Percentiles rank a stretch among this genome's conserved stretches.
Conservation (phyloP, 2,113 vertebrate genomes). For the Megaceryle maxima region DNA sequence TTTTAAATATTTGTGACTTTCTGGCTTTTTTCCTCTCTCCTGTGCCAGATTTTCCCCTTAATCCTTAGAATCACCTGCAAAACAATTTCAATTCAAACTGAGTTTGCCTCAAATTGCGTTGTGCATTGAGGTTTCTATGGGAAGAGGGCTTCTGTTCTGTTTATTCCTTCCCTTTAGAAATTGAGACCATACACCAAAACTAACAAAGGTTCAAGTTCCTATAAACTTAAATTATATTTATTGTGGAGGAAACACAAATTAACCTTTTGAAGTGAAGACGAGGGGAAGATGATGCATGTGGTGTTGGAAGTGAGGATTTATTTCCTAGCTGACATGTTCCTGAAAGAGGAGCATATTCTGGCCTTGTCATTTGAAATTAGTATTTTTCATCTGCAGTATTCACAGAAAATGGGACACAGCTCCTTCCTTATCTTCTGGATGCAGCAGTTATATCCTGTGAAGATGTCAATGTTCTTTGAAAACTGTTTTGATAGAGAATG, state of each 20-base stretch:
- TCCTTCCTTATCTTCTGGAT: background rate
- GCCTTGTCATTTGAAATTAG: background rate
- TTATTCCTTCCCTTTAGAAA: background rate
- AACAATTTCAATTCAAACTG: too few relatives aligned
- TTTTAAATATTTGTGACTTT: background rate
- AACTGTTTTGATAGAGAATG: background rate
- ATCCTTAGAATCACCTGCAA: background rate
- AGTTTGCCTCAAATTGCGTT: background rate
- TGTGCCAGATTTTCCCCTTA: background rate
- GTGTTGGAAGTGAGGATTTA: background rate
- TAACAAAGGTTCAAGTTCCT: background rate
- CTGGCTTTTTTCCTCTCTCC: background rate
- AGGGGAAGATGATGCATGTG: background rate
- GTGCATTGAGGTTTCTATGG: background rate
- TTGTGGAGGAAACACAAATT: background rate
- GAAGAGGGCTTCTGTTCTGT: background rate
- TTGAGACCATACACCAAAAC: background rate
- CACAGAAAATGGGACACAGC: background rate
- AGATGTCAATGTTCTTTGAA: background rate
- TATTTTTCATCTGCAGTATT: background rate
- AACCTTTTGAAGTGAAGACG: background rate
- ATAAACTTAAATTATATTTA: background rate
- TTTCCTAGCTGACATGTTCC: background rate
- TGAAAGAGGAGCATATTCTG: background rate
- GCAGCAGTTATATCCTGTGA: background rate